A percentile compares a stretch with the other conserved stretches of the same genome.
Evolutionary conservation across 1,140 invertebrate species (phyloP).

Genomic region (Drosophila quadrilineata): DNA sequence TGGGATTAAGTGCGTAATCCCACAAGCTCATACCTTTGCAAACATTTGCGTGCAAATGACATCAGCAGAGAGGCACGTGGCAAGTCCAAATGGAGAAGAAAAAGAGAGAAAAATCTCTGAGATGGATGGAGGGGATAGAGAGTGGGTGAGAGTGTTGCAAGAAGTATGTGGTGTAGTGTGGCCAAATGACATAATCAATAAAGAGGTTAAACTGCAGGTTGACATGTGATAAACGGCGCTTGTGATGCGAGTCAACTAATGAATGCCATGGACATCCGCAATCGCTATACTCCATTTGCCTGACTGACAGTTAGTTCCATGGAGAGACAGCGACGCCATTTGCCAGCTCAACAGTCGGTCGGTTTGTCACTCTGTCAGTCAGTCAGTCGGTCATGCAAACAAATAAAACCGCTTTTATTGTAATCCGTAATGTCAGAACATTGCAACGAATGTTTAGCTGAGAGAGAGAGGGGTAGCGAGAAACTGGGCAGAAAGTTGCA

Average conservation of each 20-base stretch:
- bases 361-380: neutral
- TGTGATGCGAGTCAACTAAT: constrained; percentile 48
- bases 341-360: neutral
- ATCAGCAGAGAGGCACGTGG: too few species aligned
- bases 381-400: constrained; percentile 54
- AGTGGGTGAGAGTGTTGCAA: constrained; percentile 2
- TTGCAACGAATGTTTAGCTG: constrained; percentile 63
- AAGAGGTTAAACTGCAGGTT: constrained; percentile 53
- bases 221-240: constrained; percentile 65
- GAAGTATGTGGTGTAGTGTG: neutral
- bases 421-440: constrained; percentile 72
- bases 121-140: too few species aligned
- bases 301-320: constrained; percentile 9
- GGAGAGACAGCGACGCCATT: neutral
- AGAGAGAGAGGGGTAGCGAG: neutral
- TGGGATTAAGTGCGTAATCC: constrained; percentile 22
- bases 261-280: constrained; percentile 53
- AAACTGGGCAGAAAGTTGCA: neutral
- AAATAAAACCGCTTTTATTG: constrained; percentile 76
- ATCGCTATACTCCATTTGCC: neutral
- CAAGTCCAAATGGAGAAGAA: neutral
- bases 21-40: constrained; percentile 3
- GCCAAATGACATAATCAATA: constrained; percentile 62
- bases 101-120: too few species aligned
- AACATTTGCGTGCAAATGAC: constrained; percentile 27